phyloP scores from a whole-genome alignment of 2,888 invertebrate species.

The Aphidoletes aphidimyza region DNA sequence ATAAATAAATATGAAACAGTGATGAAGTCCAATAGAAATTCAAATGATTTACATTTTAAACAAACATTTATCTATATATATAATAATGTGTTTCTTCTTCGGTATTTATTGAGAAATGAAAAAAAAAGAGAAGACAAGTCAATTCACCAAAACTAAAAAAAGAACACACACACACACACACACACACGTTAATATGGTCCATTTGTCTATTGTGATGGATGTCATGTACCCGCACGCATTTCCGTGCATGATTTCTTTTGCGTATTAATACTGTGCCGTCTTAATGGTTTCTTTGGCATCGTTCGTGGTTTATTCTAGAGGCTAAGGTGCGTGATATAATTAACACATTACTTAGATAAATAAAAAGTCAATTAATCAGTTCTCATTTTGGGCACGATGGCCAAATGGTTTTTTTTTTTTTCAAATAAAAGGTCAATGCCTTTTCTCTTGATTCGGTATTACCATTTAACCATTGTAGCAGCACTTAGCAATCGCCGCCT shows the following conservation, averaged over 20 bases:
- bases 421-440: slow-evolving; percentile 41
- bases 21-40: slow-evolving; percentile 52
- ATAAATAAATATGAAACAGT: slow-evolving; percentile 19
- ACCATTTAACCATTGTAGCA: neutral
- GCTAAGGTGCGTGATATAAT: slow-evolving; percentile 43
- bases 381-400: neutral
- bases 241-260: neutral
- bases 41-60: slow-evolving; percentile 48
- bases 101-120: slow-evolving; percentile 30
- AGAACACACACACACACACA: neutral
- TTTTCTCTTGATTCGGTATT: no score
- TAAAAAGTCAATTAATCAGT: slow-evolving; percentile 47
- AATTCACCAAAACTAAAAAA: slow-evolving; percentile 41
- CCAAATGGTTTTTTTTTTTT: no score
- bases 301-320: neutral
- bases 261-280: no score
- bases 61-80: no score
- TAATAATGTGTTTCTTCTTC: no score
- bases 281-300: slow-evolving; percentile 21
- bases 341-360: slow-evolving; percentile 42
- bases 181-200: neutral
- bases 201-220: slow-evolving; percentile 45
- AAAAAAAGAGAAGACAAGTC: slow-evolving; percentile 16
- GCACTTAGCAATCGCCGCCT: neutral
- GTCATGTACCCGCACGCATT: neutral